Evolutionary conservation across 2,113 vertebrate species (phyloP), one percentile per base, ranked within the genome.

Genomic region (Gadus macrocephalus): DNA sequence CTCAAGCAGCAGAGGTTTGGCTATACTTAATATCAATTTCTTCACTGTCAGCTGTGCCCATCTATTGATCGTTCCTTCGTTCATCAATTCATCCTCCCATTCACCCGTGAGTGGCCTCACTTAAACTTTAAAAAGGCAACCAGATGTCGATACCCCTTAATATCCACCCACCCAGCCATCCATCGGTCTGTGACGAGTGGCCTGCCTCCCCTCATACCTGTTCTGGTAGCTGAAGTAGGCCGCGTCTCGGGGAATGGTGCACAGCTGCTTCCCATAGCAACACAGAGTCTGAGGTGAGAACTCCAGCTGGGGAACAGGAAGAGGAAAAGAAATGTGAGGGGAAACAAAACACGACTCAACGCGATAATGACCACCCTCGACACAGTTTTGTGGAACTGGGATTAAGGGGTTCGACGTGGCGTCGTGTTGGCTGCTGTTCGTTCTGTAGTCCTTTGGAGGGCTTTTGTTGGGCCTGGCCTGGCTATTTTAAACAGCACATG

Each of bases 171-270:
- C 1, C 55, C 4, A 56, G 1, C n/a, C 55, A n/a, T 17, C 55
- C n/a, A 17, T 58, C 15, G 4, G n/a, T 58, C 55, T 16, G 4
- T 14, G 38, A 61, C 64, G 25, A 5, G 9, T 59, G 8, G 67
- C 69, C n/a, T 17, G 15, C 55, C 15, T 49, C 64, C 62, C 61
- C 72, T 15, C 82, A 71, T 91, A 99, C 97, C 97, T 98, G 95
- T 99, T 99, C 89, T 99, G 97, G 86, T 98, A 99, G 89, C 97
- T 98, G 91, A 97, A 99, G 86, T 98, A 98, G 81, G 96, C 96
- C 86, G 96, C 96, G 79, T 99, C 97, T 84, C 96, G 90, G 77
- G 97, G 96, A 86, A 99, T 99, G 67, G 97, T 99, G 88, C 97
- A 99, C 15, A 99, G 88, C 91, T 99, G 97, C 91, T 99, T 99